A percentile compares a stretch with the other conserved stretches of the same genome.
Conservation (phyloP, 2,888 invertebrate genomes). For the Dysmachus trigonus region DNA sequence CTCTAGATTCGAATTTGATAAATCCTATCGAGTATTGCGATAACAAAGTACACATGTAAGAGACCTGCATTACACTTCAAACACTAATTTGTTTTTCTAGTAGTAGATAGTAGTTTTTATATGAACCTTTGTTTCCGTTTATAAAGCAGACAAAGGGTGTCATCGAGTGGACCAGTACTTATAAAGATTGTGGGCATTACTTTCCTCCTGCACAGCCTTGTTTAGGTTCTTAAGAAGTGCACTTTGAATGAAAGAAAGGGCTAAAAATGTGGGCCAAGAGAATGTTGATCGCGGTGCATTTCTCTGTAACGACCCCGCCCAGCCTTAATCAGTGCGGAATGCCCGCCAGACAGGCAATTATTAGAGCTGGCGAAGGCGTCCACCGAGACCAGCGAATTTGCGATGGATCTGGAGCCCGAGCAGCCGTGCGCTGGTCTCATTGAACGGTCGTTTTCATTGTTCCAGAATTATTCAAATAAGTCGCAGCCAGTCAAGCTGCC, state of each 20-base stretch:
- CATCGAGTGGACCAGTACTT: background rate
- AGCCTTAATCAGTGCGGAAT: background rate
- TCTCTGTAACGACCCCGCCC: background rate
- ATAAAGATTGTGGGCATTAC: background rate
- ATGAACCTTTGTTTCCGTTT: no score
- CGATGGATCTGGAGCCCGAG: background rate
- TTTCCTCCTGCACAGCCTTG: background rate
- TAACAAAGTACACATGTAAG: no score
- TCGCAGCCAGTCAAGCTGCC: background rate
- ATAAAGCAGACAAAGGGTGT: background rate
- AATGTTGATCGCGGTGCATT: background rate
- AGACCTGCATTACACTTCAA: no score
- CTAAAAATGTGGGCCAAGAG: background rate
- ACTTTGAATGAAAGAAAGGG: background rate
- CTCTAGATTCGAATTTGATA: no score
- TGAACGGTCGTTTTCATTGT: background rate
- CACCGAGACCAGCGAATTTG: background rate
- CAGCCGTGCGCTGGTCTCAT: background rate
- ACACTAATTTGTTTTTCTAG: no score
- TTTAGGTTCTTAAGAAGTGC: background rate
- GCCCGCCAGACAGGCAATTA: background rate
- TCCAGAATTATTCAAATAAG: background rate
- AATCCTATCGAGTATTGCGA: no score
- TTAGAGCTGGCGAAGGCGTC: background rate
- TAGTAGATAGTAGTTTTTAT: no score